Evolutionary conservation across 53 echinoderm and acorn worm genomes (phyloP).

Genomic region (Temnopleurus reevesii): DNA sequence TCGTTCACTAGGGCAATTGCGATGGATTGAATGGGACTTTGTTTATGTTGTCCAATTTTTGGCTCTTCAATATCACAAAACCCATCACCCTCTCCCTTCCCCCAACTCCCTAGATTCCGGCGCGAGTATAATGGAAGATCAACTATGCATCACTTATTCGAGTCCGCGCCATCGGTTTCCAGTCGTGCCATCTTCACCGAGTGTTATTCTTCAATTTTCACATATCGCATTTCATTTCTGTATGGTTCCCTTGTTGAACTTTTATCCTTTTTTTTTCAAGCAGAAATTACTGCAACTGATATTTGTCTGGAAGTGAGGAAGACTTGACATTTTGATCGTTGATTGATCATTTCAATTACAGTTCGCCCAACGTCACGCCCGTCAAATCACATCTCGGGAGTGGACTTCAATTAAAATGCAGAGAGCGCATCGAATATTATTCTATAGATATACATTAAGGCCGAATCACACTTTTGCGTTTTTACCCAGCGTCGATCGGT

Average conservation of each 20-base stretch:
- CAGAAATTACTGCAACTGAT: not conserved
- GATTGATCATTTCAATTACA: not conserved
- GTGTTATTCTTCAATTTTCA: not conserved
- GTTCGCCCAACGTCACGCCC: not conserved
- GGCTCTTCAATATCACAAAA: too few species aligned
- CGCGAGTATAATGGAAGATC: slow-evolving; percentile 11
- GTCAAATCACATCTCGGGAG: not conserved
- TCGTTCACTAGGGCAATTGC: too few species aligned
- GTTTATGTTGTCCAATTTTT: too few species aligned
- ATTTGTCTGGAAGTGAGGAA: not conserved
- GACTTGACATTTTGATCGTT: not conserved
- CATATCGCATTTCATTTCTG: slow-evolving; percentile 9
- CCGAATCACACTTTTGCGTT: too few species aligned
- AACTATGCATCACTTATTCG: not conserved
- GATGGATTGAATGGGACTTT: too few species aligned
- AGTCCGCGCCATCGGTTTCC: not conserved
- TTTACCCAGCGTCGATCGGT: too few species aligned
- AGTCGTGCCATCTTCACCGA: not conserved
- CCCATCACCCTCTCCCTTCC: not conserved
- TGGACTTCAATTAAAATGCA: not conserved
- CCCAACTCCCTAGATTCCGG: not conserved
- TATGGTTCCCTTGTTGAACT: not conserved
- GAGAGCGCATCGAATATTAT: not conserved
- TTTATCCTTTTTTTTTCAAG: not conserved
- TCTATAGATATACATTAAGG: too few species aligned